Evolutionary conservation across 2,888 invertebrate genomes (phyloP).

Genomic region (Punctoribates punctum): DNA sequence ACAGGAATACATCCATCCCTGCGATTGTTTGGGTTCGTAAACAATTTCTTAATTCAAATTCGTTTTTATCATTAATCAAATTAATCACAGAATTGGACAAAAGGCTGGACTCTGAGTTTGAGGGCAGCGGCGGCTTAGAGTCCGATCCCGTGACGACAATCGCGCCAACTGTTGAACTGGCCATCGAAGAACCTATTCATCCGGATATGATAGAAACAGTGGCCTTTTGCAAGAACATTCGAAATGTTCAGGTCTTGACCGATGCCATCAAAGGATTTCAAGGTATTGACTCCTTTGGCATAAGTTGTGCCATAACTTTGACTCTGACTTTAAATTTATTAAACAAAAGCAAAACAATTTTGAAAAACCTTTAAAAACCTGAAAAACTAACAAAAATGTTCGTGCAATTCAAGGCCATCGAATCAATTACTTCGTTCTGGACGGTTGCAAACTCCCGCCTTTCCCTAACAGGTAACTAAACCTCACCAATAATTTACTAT

Average conservation of each 20-base stretch:
- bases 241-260: slow-evolving; percentile 46
- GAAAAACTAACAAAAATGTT: slow-evolving; percentile 17
- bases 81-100: slow-evolving; percentile 39
- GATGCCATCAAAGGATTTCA: slow-evolving; percentile 48
- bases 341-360: slow-evolving; percentile 2
- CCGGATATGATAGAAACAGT: slow-evolving; percentile 47
- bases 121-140: slow-evolving; percentile 36
- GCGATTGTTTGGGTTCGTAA: slow-evolving; percentile 46
- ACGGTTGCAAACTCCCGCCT: slow-evolving; percentile 48
- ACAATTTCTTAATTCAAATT: background rate
- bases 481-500: background rate
- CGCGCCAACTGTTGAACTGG: slow-evolving; percentile 35
- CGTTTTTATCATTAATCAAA: background rate
- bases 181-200: slow-evolving; percentile 36
- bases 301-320: background rate
- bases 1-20: slow-evolving; percentile 47
- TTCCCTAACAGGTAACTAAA: slow-evolving; percentile 47
- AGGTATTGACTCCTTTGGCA: slow-evolving; percentile 22
- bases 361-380: background rate
- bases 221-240: slow-evolving; percentile 49
- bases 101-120: slow-evolving; percentile 24
- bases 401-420: slow-evolving; percentile 43
- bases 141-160: background rate
- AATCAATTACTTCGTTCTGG: slow-evolving; percentile 48
- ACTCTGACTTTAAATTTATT: background rate